These are phyloP conservation scores for Macquaria ambigua DNA, from an alignment of 2,113 vertebrate genomes.

Conservation along the genomic window DNA sequence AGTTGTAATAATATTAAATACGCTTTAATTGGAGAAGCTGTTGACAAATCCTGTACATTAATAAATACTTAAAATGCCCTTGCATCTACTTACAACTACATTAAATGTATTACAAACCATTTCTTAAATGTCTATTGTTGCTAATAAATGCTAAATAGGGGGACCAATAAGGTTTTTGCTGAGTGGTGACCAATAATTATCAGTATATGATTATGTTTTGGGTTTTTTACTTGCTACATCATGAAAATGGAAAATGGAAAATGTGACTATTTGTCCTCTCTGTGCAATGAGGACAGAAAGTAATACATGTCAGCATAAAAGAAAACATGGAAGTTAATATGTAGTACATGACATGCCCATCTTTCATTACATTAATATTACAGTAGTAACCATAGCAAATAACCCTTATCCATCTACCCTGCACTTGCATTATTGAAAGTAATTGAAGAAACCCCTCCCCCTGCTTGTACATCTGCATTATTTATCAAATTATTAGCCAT, in stretches of 20 bases:
- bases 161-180: not conserved
- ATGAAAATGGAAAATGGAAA: no score
- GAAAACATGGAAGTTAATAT: not conserved
- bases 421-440: slow-evolving; percentile 1
- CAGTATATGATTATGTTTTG: not conserved
- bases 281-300: not conserved
- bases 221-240: not conserved
- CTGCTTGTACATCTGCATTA: slow-evolving; percentile 20
- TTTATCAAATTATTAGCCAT: slow-evolving; percentile 5
- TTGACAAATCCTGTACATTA: not conserved
- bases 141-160: not conserved
- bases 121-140: not conserved
- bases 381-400: not conserved
- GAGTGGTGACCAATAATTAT: not conserved
- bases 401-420: not conserved
- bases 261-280: not conserved
- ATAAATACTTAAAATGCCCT: not conserved
- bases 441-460: not conserved
- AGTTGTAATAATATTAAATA: no score
- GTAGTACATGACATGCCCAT: not conserved
- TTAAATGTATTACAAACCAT: not conserved
- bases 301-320: not conserved
- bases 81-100: not conserved
- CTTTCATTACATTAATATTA: slow-evolving; percentile 15
- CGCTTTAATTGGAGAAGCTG: no score